These are phyloP conservation scores for Amblyopsis rosae DNA, from an alignment of 2,113 vertebrate species.

Conservation along the genomic window DNA sequence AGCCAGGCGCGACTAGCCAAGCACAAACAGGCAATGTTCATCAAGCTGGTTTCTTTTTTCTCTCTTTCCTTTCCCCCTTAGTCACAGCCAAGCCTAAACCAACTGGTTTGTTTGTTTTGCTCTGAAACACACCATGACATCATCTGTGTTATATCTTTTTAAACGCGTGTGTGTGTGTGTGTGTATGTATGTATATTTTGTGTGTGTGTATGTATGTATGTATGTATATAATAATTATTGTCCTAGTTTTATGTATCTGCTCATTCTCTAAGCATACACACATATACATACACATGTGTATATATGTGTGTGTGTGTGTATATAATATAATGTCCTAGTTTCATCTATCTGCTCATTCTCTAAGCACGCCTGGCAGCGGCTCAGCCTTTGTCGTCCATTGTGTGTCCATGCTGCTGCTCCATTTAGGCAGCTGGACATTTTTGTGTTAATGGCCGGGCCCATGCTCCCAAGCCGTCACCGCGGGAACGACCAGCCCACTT, in stretches of 20 bases:
- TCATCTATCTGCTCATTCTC: constrained; percentile 24
- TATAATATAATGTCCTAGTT: constrained; percentile 32
- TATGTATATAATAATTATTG: background rate
- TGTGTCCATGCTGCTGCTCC: constrained; percentile 42
- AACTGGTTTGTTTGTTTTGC: constrained; percentile 48
- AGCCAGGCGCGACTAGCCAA: no score
- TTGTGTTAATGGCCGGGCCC: constrained; percentile 44
- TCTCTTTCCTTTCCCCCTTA: background rate
- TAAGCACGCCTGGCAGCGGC: constrained; percentile 12
- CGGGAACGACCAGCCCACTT: no score
- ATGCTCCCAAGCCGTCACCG: background rate
- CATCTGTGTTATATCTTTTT: no score
- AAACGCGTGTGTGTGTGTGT: no score
- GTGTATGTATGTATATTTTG: no score
- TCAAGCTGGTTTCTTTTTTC: constrained; percentile 1
- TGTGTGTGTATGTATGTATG: no score
- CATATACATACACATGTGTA: no score
- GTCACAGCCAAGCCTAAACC: constrained; percentile 7
- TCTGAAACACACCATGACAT: constrained; percentile 48
- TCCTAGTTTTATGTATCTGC: constrained; percentile 44
- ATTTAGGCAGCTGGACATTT: constrained; percentile 58
- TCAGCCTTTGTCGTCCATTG: constrained; percentile 54
- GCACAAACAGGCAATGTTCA: no score
- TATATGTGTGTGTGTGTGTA: no score
- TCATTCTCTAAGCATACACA: background rate